Base-by-base conservation (phyloP, 2,113 vertebrate genomes). In the Chascanopsetta lugubris region DNA sequence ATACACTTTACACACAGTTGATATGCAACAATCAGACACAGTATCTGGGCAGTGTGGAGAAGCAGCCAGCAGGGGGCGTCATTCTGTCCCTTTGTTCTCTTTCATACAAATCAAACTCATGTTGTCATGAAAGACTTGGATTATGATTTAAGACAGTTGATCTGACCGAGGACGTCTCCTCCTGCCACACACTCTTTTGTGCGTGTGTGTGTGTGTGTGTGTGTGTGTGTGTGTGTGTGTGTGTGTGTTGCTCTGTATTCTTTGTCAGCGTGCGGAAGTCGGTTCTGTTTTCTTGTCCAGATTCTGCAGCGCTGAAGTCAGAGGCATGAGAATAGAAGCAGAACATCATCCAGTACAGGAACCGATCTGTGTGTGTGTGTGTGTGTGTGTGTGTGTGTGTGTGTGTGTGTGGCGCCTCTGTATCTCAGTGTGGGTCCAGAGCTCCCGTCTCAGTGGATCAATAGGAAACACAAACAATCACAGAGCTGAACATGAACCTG, bases 251-350 rank as follows among this genome's bases (percentile, higher is more conserved):
- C 2, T 36, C 45, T 24, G 20, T 8, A 27, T 42, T 36, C 24
- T 12, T 61, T 42, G 46, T 66, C 40, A 65, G 47, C 51, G 22
- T n/a, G 60, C 27, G 40, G 77, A 83, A 69, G 69, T 67, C 2
- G 25, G 8, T 11, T 49, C 50, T 85, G 67, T 82, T 81, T 83
- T 86, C 61, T 79, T 50, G 61, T 45, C 62, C 18, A 82, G 70
- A 87, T 89, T 87, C 80, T 87, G 82, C 12, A 21, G 30, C 27
- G 26, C 64, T 87, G 68, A 70, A 85, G 84, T 90, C 87, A 89
- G 72, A 83, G 74, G 60, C 79, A 69, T 80, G 57, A 85, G 85
- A 91, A 88, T 85, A 87, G 75, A 62, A 69, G 24, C 70, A 46
- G 61, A 61, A 10, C 20, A 56, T 70, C 67, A 67, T 50, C 30